Base-by-base conservation (phyloP, 30 jellyfish, hydroid and myxozoan genomes). In the Aurelia sp. region DNA sequence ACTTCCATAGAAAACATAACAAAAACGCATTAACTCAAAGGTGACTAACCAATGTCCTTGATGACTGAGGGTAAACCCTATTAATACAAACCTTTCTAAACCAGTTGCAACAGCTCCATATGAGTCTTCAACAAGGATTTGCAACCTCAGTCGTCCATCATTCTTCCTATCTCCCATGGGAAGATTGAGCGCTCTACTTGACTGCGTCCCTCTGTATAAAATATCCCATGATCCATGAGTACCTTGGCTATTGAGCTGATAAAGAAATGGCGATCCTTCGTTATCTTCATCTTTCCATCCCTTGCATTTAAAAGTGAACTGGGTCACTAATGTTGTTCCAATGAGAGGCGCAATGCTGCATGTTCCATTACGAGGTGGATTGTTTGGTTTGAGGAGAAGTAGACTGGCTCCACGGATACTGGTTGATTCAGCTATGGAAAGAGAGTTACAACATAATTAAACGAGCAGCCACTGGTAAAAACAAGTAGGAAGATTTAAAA, bases 271-370 rank as follows among this genome's bases (percentile, higher is more conserved):
- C 51, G 65, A 65, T 50, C 89, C 79, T 8, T 3, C 48, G 67
- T 94, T 94, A 68, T 94, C 97, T 4, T 22, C 78, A 58, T 94
- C 99, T 50, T 50, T 21, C 97, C 97, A 89, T 20, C 78, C 93
- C 10, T 17, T 6, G 62, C 99, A 94, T 9, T 67, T 16, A 41
- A 89, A 48, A 17, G 74, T 84, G 86, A 94, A 94, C 67, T 10
- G 16, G 8, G 97, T 88, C 40, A 62, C 51, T 70, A 94, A 47
- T 18, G 97, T 37, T 37, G 20, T 57, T 6, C 99, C 99, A 57
- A 23, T 20, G 18, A 5, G 23, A 22, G 97, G 99, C 19, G 80
- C 15, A 23, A 94, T 31, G 1, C 15, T 52, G 74, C 99, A 94
- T 17, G 87, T 33, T 13, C 99, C 99, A 59, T 89, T 85, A 20